A percentile compares a stretch with the other conserved stretches of the same genome.
These are phyloP conservation scores for Cryptus armator DNA, from an alignment of 2,888 invertebrate genomes.

Conservation along the genomic window DNA sequence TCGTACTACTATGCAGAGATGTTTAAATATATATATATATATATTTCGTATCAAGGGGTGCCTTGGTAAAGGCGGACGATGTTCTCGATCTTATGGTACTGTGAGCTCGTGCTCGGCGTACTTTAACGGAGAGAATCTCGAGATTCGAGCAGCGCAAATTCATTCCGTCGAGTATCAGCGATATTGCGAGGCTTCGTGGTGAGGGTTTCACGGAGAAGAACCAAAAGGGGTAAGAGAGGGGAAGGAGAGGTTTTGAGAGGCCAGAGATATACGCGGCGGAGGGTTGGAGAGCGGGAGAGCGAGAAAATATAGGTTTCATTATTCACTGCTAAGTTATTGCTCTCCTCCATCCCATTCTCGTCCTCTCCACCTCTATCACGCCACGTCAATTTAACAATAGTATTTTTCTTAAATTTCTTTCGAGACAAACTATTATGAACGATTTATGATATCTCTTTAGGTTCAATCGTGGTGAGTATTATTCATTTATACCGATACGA, in stretches of 20 bases:
- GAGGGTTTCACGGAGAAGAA: not conserved
- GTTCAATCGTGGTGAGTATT: not conserved
- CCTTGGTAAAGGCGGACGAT: conserved; percentile 30
- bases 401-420: not conserved
- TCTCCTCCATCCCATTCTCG: not conserved
- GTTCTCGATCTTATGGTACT: conserved; percentile 40
- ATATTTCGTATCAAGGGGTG: conserved; percentile 34
- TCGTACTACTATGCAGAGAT: conserved; percentile 1
- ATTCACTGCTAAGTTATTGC: conserved; percentile 56
- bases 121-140: conserved; percentile 55
- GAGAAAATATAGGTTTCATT: conserved; percentile 54
- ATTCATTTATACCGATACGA: too few species aligned
- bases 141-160: conserved; percentile 59
- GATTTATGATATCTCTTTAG: conserved; percentile 19
- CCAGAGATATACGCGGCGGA: not conserved
- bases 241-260: not conserved
- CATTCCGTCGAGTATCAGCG: conserved; percentile 57
- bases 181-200: conserved; percentile 40
- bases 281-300: conserved; percentile 15
- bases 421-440: conserved; percentile 3
- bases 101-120: conserved; percentile 30
- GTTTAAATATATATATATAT: not conserved
- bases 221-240: not conserved
- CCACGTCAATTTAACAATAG: conserved; percentile 18
- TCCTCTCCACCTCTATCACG: not conserved